These are phyloP conservation scores for Perithous albicinctus DNA, from an alignment of 2,888 invertebrate genomes.

Conservation along the genomic window DNA sequence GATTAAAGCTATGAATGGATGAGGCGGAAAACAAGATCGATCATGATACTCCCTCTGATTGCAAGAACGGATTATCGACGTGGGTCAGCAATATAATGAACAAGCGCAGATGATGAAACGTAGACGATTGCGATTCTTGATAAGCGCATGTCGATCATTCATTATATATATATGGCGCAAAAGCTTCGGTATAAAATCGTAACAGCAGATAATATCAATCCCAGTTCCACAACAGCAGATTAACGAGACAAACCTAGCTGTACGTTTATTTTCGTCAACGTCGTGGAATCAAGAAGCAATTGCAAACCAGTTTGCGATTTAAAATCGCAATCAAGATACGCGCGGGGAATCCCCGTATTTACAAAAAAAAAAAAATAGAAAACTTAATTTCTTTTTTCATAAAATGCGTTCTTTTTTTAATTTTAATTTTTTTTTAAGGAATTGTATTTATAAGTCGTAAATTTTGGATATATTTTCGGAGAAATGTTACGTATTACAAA, in stretches of 20 bases:
- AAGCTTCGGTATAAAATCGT: not conserved
- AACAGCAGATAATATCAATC: not conserved
- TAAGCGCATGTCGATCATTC: conserved; percentile 13
- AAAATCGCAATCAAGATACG: not conserved
- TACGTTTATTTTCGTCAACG: not conserved
- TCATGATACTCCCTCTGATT: conserved; percentile 45
- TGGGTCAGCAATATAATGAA: conserved; percentile 13
- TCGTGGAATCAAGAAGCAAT: not conserved
- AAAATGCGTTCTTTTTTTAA: too few relatives aligned
- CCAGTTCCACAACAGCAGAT: not conserved
- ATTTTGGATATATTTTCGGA: too few relatives aligned
- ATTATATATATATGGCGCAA: not conserved
- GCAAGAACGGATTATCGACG: conserved; percentile 9
- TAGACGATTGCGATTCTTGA: not conserved
- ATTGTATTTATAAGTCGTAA: too few relatives aligned
- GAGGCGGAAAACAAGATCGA: conserved; percentile 41
- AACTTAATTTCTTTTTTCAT: too few relatives aligned
- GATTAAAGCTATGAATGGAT: conserved; percentile 43
- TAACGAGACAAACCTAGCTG: not conserved
- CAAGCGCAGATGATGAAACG: not conserved
- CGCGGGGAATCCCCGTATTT: conserved; percentile 1
- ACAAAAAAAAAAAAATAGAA: too few relatives aligned
- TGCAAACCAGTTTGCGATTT: not conserved
- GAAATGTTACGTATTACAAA: too few relatives aligned
- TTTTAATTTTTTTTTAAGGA: too few relatives aligned